These are phyloP conservation scores for Xiphophorus maculatus DNA, from an alignment of 2,113 vertebrate species.

Conservation along the genomic window DNA sequence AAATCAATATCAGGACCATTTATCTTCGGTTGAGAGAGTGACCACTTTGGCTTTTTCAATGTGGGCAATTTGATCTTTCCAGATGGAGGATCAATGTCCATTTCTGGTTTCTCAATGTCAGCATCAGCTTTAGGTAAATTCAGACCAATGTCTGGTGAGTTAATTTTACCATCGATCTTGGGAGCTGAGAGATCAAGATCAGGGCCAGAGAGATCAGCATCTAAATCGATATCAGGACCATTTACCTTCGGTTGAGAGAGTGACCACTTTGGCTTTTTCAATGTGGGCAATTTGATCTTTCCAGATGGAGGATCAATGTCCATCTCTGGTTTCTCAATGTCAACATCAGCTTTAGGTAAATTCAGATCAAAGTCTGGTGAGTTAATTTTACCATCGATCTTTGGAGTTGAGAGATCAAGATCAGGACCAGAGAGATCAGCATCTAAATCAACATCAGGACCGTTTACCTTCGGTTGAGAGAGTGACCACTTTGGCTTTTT, in stretches of 20 bases:
- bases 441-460: slow-evolving; percentile 60
- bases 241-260: slow-evolving; percentile 38
- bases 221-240: not conserved
- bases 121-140: slow-evolving; percentile 56
- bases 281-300: slow-evolving; percentile 65
- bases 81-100: slow-evolving; percentile 44
- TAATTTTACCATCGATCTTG: slow-evolving; percentile 28
- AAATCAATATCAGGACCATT: slow-evolving; percentile 45
- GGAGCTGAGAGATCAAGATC: slow-evolving; percentile 49
- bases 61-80: too few relatives aligned
- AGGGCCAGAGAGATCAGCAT: slow-evolving; percentile 53
- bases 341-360: slow-evolving; percentile 59
- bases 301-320: slow-evolving; percentile 59
- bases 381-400: slow-evolving; percentile 55
- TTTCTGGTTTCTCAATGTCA: slow-evolving; percentile 53
- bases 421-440: slow-evolving; percentile 51
- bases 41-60: too few relatives aligned
- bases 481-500: slow-evolving; percentile 63
- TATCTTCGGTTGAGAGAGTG: slow-evolving; percentile 9
- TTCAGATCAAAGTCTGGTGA: slow-evolving; percentile 59
- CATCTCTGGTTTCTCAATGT: slow-evolving; percentile 55
- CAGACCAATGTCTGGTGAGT: slow-evolving; percentile 58
- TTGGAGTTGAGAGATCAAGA: slow-evolving; percentile 60
- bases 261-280: slow-evolving; percentile 55
- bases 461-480: slow-evolving; percentile 54